phyloP scores from a whole-genome alignment of 2,888 invertebrate genomes.

The Prenolepis imparis region DNA sequence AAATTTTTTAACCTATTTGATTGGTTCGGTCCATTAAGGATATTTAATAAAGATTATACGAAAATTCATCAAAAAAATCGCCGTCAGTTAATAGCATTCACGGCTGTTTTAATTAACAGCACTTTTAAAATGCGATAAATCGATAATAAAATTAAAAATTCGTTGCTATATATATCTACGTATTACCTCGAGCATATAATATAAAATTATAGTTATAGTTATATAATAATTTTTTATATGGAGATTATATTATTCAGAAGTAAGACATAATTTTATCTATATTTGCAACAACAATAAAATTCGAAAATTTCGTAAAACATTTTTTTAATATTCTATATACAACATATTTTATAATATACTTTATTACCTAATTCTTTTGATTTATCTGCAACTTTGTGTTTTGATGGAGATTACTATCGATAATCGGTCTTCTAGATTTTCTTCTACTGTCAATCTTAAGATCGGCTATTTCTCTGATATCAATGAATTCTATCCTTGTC shows the following conservation, averaged over 20 bases:
- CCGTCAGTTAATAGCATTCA: neutral
- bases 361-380: neutral
- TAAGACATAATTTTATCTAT: neutral
- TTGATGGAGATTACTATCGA: conserved; percentile 40
- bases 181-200: neutral
- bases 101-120: neutral
- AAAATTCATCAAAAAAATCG: neutral
- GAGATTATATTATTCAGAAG: neutral
- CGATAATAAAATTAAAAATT: conserved; percentile 5
- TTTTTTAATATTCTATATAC: neutral
- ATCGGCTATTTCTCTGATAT: conserved; percentile 56
- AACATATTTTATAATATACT: neutral
- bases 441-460: conserved; percentile 60
- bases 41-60: conserved; percentile 3
- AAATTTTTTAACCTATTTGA: neutral
- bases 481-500: conserved; percentile 70
- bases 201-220: neutral
- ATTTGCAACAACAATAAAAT: neutral
- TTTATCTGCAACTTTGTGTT: neutral
- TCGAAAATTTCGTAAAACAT: no score
- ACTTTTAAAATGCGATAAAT: conserved; percentile 7
- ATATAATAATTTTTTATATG: neutral
- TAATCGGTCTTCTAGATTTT: conserved; percentile 49
- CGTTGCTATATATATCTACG: neutral
- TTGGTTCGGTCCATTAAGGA: neutral